These are phyloP conservation scores for Apeltes quadracus DNA, from an alignment of 2,113 vertebrate species.

Conservation along the genomic window DNA sequence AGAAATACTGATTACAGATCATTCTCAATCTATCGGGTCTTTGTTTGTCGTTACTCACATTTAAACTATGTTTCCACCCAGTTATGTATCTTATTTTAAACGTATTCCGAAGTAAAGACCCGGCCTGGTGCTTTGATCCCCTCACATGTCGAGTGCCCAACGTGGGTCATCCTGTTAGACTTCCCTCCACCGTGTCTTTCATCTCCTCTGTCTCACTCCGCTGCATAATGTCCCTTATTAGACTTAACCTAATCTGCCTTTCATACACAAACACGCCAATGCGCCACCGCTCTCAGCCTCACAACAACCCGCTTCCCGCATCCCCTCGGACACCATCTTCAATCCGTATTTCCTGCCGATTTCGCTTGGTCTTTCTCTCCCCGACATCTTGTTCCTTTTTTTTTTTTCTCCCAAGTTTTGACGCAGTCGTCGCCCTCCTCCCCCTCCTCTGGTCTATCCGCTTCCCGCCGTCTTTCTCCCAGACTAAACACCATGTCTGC, in stretches of 20 bases:
- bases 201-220: slow-evolving; percentile 44
- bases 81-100: slow-evolving; percentile 5
- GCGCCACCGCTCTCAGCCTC: slow-evolving; percentile 26
- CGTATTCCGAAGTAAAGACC: slow-evolving; percentile 1
- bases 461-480: slow-evolving; percentile 46
- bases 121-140: slow-evolving; percentile 44
- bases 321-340: slow-evolving; percentile 19
- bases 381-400: slow-evolving; percentile 24
- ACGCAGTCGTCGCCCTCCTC: neutral
- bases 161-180: slow-evolving; percentile 41
- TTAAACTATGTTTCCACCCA: slow-evolving; percentile 10
- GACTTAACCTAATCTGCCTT: slow-evolving; percentile 17
- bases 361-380: neutral
- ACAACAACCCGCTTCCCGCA: neutral
- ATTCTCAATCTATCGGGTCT: neutral
- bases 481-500: slow-evolving; percentile 69
- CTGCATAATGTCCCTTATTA: slow-evolving; percentile 10
- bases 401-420: slow-evolving; percentile 8
- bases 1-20: neutral
- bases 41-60: neutral
- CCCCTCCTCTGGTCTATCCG: slow-evolving; percentile 42
- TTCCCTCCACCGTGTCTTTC: slow-evolving; percentile 38
- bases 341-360: neutral
- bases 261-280: slow-evolving; percentile 8
- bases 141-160: slow-evolving; percentile 40